phyloP scores from a whole-genome alignment of 2,888 invertebrate genomes.

The Drosophila subsilvestris region DNA sequence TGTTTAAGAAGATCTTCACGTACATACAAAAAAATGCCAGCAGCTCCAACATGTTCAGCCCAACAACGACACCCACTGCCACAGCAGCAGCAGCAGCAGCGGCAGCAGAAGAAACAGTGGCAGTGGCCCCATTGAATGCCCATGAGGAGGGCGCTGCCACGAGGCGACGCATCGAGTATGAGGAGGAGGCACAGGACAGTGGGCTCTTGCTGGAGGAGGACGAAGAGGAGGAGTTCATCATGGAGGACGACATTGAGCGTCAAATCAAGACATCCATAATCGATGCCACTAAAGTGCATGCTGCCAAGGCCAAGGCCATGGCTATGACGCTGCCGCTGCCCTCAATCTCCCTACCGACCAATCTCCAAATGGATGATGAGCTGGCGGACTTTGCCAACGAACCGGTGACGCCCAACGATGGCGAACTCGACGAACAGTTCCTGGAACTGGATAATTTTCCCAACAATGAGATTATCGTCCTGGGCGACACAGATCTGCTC shows the following conservation, averaged over 20 bases:
- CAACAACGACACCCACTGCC: conserved; percentile 46
- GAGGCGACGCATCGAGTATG: neutral
- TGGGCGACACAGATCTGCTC: conserved; percentile 70
- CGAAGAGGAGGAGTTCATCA: conserved; percentile 35
- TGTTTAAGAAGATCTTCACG: conserved; percentile 83
- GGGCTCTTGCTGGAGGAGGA: conserved; percentile 14
- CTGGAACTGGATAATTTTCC: conserved; percentile 70
- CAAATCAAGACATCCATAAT: conserved; percentile 80
- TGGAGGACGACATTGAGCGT: conserved; percentile 73
- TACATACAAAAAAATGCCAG: conserved; percentile 84
- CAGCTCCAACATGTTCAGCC: conserved; percentile 81
- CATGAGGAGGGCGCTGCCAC: neutral
- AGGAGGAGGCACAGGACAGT: neutral
- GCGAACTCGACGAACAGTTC: conserved; percentile 68
- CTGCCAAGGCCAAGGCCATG: conserved; percentile 52
- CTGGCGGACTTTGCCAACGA: conserved; percentile 44
- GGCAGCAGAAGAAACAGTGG: neutral
- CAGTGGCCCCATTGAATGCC: neutral
- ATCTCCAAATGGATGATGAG: conserved; percentile 40
- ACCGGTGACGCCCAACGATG: conserved; percentile 26
- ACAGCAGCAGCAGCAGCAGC: conserved; percentile 9
- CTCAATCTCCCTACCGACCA: too few relatives aligned
- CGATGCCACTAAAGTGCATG: conserved; percentile 71
- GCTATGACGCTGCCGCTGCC: conserved; percentile 50
- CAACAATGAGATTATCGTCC: conserved; percentile 79